Base-by-base conservation (phyloP, 2,888 invertebrate genomes). In the Conchocele bisecta region DNA sequence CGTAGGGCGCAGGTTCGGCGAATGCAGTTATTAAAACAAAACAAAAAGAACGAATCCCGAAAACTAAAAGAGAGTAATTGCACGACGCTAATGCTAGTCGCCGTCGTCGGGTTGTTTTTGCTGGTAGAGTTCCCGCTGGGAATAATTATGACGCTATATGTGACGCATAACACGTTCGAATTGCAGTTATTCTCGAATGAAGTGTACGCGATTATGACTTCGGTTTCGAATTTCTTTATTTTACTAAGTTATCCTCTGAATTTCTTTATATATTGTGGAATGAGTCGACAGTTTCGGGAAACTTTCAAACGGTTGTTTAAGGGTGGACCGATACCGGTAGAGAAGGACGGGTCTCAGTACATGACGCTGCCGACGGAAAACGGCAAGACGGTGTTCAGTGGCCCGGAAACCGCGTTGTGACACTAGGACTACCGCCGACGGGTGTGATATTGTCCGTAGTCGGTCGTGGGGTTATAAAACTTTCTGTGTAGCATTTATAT, bases 251-350 rank as follows among this genome's bases (percentile, higher is more conserved):
- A 97, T 91, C 97, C 97, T 13, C 95, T 97, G 66, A 97, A 98
- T 91, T 98, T 98, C 88, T 97, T 97, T 70, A 97, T 98, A 79
- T 98, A 98, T 89, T 98, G 97, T 90, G 97, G 97, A 24, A 98
- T 98, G 98, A 97, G 96, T 33, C 93, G 96, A 33, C 97, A 96
- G 90, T 98, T 98, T 91, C 93, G 98, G n/a, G 97, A 97, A 90
- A 98, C 98, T 0, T 98, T 98, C 91, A 96, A 96, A 87, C 95
- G 92, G 17, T 85, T 93, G 28, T 97, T 98, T 88, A 93, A 96
- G 0, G 83, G 84, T 0, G 83, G 81, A 6, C 79, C 80, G 11
- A 69, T 83, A 69, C 85, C 86, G 0, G 61, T 81, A 33, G 86
- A 88, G 17, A 63, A 86, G 13, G 88, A 89, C 56, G 86, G 85